Base-by-base conservation (phyloP, 2,888 invertebrate species). In the Campaea margaritaria region DNA sequence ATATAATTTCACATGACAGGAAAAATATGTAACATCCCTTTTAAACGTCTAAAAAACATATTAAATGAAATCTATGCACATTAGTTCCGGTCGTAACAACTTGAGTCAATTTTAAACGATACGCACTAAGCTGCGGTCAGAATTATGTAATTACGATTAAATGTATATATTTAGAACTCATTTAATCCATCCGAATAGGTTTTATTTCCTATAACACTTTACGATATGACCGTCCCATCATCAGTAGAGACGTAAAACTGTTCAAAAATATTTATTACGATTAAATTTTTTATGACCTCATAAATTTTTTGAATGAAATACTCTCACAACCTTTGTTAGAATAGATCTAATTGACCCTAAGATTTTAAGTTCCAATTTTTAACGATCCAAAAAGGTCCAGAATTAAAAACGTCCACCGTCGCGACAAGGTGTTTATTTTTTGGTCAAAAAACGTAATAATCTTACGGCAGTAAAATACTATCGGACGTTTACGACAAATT, bases 401-500 rank as follows among this genome's bases (percentile, higher is more conserved):
- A 79, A 83, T 82, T 82, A 82, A 79, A 69, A 69, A 72, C 67
- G 69, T 68, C 61, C 68, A 58, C 64, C 67, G 76, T 72, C 73
- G 75, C 73, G 81, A 82, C 83, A 79, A 70, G 77, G 74, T 79
- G 78, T 82, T 80, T 78, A 74, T 76, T 81, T 81, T 78, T 73
- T 72, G 72, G 71, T 70, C 75, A 75, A 83, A 79, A 80, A 80
- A 79, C 79, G 77, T 81, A 82, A 87, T 83, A 87, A 87, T 86
- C 82, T 79, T 76, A 78, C 65, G 78, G 83, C 83, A 74, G 80
- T 89, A 89, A 89, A 91, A 85, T 86, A 86, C 81, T 79, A 85
- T 87, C 74, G 78, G 89, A 90, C 89, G 43, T 90, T 91, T 89
- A 91, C 86, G 89, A 89, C 86, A 84, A 89, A 88, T 91, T 85